phyloP scores from a whole-genome alignment of 2,888 invertebrate genomes.

The Agrilus mali region DNA sequence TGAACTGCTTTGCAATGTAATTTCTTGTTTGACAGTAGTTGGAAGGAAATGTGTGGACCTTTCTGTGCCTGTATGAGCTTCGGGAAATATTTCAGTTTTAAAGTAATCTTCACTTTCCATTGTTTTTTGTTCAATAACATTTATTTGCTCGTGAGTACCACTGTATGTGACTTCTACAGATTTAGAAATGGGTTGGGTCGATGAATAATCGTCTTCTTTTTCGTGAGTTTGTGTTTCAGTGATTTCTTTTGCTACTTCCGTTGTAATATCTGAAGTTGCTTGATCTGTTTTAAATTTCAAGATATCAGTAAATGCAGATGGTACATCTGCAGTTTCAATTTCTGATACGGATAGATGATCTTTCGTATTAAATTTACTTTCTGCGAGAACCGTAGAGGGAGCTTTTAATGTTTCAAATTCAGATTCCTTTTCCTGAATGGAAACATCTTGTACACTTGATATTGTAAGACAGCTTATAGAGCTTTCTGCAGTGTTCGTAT shows the following conservation, averaged over 20 bases:
- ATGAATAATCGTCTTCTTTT: constrained; percentile 41
- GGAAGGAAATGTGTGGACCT: constrained; percentile 38
- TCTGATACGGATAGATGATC: constrained; percentile 50
- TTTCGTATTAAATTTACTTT: constrained; percentile 42
- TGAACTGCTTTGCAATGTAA: constrained; percentile 33
- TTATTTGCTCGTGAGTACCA: constrained; percentile 47
- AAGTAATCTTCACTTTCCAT: constrained; percentile 54
- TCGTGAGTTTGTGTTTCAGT: constrained; percentile 50
- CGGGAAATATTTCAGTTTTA: constrained; percentile 36
- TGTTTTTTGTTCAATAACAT: constrained; percentile 47
- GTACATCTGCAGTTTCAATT: constrained; percentile 42
- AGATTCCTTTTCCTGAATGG: constrained; percentile 56
- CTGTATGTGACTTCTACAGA: constrained; percentile 35
- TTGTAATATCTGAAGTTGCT: constrained; percentile 40
- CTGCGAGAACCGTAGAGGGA: constrained; percentile 42
- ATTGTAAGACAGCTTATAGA: constrained; percentile 43
- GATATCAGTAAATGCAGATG: constrained; percentile 38
- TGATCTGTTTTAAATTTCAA: constrained; percentile 43
- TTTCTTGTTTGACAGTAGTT: constrained; percentile 38
- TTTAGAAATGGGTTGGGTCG: constrained; percentile 27
- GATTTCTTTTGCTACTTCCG: constrained; percentile 51
- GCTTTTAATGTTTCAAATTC: constrained; percentile 39
- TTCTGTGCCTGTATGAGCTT: constrained; percentile 38
- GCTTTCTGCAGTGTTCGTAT: constrained; percentile 35
- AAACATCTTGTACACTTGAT: constrained; percentile 43